Conservation (phyloP, 2,888 invertebrate genomes). For the Bugula neritina region DNA sequence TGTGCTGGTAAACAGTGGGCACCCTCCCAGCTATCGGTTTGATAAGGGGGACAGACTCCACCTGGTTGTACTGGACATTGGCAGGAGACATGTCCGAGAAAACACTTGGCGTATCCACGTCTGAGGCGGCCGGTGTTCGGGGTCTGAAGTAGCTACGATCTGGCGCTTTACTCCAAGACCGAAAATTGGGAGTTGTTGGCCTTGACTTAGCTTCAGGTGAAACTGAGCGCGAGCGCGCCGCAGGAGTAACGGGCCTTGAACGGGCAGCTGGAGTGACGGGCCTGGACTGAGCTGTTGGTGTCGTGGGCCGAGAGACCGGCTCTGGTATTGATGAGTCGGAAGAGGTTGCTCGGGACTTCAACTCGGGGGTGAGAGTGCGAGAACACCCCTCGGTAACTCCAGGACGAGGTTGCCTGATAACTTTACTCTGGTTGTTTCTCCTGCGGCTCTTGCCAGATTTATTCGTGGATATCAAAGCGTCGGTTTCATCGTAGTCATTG, state of each 20-base stretch:
- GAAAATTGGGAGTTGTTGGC: conserved; percentile 1
- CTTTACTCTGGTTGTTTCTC: background rate
- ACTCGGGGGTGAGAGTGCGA: background rate
- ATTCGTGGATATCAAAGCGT: background rate
- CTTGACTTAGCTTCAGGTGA: background rate
- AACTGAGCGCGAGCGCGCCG: background rate
- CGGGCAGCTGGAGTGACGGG: background rate
- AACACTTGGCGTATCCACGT: background rate
- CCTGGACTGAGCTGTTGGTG: background rate
- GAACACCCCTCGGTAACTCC: background rate
- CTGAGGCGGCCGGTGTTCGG: background rate
- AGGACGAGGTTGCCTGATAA: background rate
- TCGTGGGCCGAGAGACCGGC: background rate
- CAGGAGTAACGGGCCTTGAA: background rate
- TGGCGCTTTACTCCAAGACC: background rate
- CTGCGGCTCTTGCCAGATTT: background rate
- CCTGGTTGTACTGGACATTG: background rate
- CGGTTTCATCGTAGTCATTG: conserved; percentile 22
- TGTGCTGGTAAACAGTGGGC: background rate
- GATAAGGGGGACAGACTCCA: background rate
- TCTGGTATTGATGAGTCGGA: background rate
- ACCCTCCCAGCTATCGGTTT: background rate
- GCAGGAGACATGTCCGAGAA: background rate
- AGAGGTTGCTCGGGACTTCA: background rate
- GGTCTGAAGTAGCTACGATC: background rate